Base-by-base conservation (phyloP, 2,888 invertebrate genomes). In the Melanophora roralis region DNA sequence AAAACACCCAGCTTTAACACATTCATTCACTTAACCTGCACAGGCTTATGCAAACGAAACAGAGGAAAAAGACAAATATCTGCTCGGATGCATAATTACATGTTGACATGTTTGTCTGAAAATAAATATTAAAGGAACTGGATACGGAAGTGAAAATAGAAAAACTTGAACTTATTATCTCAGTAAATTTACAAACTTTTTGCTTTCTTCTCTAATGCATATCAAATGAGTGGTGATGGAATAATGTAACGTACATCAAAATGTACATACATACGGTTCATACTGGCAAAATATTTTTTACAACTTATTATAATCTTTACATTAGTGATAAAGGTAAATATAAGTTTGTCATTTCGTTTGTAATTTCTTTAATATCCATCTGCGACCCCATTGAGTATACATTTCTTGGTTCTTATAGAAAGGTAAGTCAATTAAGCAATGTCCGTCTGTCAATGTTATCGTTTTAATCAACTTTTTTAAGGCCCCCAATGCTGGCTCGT, bases 71-170 rank as follows among this genome's bases (percentile, higher is more conserved):
- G 40, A 32, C 64, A 74, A 74, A 71, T 72, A 80, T 71, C 62
- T 75, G 80, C 80, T 76, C 60, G 55, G 67, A 49, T 80, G 80
- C 80, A 80, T 80, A 80, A 80, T 80, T 80, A 72, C 80, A 80
- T 76, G 80, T 72, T 76, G 80, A 80, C 80, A 80, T 80, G 80
- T 72, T 76, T 77, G 64, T 45, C 57, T 59, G 43, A 49, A 65
- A 64, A 64, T 36, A 64, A 59, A 67, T 34, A 21, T 23, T 34
- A 51, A 38, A 57, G 43, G 19, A 8, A 45, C 9, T 40, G 36
- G 16, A 69, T 49, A 60, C 60, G n/a, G 21, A 43, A 60, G 21
- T 40, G 51, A 19, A 59, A 60, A 45, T 62, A 40, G 55, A 38
- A 55, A 69, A 69, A 62, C 64, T 57, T 64, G 32, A 55, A 69